Conservation (phyloP, 2,113 vertebrate genomes). For the Aegypius monachus region DNA sequence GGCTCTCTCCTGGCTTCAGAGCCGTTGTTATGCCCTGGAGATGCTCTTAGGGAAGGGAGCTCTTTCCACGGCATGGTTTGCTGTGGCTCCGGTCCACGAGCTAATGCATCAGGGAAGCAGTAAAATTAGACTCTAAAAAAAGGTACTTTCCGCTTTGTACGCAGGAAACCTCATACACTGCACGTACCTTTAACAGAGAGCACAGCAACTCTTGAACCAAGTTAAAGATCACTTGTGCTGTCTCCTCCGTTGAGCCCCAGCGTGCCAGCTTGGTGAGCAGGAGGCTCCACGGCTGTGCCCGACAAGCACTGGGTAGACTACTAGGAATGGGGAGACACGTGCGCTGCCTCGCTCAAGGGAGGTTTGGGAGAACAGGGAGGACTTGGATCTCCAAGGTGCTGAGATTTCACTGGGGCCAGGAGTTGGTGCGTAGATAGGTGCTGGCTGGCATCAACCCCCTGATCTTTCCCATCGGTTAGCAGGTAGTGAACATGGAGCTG, state of each 20-base stretch:
- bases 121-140: not conserved
- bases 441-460: fast-evolving
- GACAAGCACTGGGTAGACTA: fast-evolving
- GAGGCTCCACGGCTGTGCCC: fast-evolving
- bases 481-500: not conserved
- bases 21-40: not conserved
- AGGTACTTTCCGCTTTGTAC: not conserved
- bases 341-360: fast-evolving
- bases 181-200: not conserved
- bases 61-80: not conserved
- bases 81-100: fast-evolving
- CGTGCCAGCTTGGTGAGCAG: fast-evolving
- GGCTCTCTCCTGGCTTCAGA: not conserved
- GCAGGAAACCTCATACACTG: not conserved
- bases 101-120: not conserved
- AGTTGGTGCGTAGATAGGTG: fast-evolving
- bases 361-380: not conserved
- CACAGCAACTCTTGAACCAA: not conserved
- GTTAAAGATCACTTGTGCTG: not conserved
- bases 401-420: not conserved
- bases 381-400: not conserved
- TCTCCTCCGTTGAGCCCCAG: not conserved
- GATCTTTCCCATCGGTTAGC: not conserved
- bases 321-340: fast-evolving
- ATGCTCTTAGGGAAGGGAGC: not conserved